Evolutionary conservation across 2,888 invertebrate species (phyloP).

Genomic region (Eupelmus urozonus): DNA sequence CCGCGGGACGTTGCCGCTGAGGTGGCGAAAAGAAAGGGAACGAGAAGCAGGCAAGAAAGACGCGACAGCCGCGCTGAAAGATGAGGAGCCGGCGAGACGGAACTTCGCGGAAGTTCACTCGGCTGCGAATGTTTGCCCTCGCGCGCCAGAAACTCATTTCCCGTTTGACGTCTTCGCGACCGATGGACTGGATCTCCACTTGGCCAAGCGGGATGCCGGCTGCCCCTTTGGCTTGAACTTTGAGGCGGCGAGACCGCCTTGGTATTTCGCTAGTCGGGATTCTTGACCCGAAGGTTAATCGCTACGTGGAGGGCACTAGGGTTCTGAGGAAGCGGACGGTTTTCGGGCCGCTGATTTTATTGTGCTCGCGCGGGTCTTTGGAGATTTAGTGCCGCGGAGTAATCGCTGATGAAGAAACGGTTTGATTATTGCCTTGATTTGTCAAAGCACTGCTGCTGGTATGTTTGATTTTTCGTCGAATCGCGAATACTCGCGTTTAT

Average conservation of each 20-base stretch:
- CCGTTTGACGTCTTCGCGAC: conserved; percentile 48
- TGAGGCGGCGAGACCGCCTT: conserved; percentile 2
- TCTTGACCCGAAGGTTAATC: conserved; percentile 37
- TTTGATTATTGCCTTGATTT: neutral
- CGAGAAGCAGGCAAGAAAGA: conserved; percentile 12
- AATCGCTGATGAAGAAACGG: neutral
- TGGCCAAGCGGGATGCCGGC: conserved; percentile 12
- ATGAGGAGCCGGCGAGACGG: conserved; percentile 10
- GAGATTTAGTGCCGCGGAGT: neutral
- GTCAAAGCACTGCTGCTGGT: neutral
- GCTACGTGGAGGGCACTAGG: no score
- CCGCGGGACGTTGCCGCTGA: no score
- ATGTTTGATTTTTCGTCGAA: no score
- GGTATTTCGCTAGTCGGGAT: conserved; percentile 17
- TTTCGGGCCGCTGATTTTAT: conserved; percentile 5
- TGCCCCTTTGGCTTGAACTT: conserved; percentile 33
- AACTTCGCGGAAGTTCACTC: conserved; percentile 46
- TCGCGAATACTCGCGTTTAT: no score
- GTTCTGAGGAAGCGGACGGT: no score
- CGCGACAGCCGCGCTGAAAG: neutral
- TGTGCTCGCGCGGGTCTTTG: neutral
- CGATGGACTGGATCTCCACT: conserved; percentile 46
- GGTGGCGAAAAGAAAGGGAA: neutral
- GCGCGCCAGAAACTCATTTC: conserved; percentile 53
- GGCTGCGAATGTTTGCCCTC: conserved; percentile 47